Base-by-base conservation (phyloP, 2,797 vertebrate genomes). In the Phrynocephalus forsythii region DNA sequence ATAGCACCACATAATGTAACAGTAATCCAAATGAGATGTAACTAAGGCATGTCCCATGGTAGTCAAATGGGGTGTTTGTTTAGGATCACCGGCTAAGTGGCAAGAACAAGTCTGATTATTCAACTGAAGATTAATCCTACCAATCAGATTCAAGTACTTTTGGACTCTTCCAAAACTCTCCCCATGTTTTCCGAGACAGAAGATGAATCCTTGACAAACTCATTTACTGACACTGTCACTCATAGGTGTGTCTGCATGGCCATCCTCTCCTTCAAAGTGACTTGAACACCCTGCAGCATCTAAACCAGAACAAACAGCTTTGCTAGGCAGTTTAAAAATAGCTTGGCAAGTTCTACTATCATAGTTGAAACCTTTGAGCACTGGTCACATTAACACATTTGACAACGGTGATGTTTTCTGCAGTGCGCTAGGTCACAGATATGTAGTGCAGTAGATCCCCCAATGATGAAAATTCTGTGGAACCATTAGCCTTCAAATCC, bases 211-310 rank as follows among this genome's bases (percentile, higher is more conserved):
- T 90, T 96, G 95, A 94, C 95, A 96, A 87, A 93, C 86, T 1
- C 82, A 92, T 93, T 95, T 93, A 93, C 89, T 90, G 93, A 2
- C 87, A n/a, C 91, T 93, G 91, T 89, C 95, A 96, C 91, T 96
- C 95, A 95, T 82, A 66, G 38, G 38, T 18, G 93, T 95, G 87
- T 86, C 91, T 94, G 92, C 94, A 86, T 85, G 94, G 91, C 26
- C 94, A 87, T 75, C 92, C 72, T 89, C 92, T 88, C 86, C 88
- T 94, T 84, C 90, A 80, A 16, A 95, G 87, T 82, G 93, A 93
- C 93, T 44, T 90, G 93, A 84, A 87, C 83, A 16, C 90, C 92
- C 93, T 56, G 90, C 86, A 92, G 94, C 94, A 78, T 85, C 93
- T 18, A 90, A 90, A 68, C 1, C 30, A 44, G 87, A 92, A 93